A percentile compares a stretch with the other conserved stretches of the same genome.
These are phyloP conservation scores for Microtus obscurus DNA, from an alignment of 2,797 vertebrate genomes.

Conservation along the genomic window DNA sequence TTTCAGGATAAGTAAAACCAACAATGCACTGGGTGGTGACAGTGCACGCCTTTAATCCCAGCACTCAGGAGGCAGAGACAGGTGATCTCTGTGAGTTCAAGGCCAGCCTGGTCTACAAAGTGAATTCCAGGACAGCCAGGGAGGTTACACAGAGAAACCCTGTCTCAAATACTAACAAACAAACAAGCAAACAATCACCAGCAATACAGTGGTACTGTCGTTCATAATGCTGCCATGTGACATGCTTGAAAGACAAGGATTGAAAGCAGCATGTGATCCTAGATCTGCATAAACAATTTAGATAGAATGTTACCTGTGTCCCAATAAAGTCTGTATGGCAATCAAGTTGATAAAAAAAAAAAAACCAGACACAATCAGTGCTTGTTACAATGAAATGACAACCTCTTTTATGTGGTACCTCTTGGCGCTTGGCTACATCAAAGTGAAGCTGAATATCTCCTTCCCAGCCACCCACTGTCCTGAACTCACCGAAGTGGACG, in stretches of 20 bases:
- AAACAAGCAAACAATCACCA: neutral
- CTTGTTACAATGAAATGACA: neutral
- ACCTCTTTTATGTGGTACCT: neutral
- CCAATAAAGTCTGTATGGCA: neutral
- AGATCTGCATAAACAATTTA: neutral
- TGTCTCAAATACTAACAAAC: neutral
- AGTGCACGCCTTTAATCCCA: neutral
- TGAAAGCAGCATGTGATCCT: neutral
- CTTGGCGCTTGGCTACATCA: neutral
- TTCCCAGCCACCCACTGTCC: neutral
- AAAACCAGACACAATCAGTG: neutral
- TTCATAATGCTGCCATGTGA: neutral
- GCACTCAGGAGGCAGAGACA: neutral
- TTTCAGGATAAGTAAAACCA: neutral
- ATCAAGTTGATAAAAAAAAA: slow-evolving; percentile 24
- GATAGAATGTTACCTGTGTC: neutral
- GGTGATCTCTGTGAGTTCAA: neutral
- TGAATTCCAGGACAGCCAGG: neutral
- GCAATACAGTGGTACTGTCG: neutral
- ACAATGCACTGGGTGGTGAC: neutral
- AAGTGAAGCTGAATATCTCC: neutral
- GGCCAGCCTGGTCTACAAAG: neutral
- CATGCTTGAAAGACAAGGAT: neutral
- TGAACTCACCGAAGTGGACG: no score
- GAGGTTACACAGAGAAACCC: neutral